phyloP scores from a whole-genome alignment of 2,888 invertebrate species.

The Rambutsinella grinnellia region DNA sequence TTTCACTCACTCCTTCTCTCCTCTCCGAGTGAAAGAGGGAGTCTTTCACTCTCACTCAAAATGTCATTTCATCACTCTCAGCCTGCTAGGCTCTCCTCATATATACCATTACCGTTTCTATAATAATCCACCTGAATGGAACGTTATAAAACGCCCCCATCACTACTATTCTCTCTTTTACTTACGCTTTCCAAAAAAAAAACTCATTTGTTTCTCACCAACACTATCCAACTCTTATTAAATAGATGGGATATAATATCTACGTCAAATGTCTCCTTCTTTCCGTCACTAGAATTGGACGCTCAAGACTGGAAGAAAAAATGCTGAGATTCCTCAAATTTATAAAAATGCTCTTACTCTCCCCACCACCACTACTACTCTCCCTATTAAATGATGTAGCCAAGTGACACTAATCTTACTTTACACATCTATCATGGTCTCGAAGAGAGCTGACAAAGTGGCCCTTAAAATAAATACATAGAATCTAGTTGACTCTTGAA shows the following conservation, averaged over 20 bases:
- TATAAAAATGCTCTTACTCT: background rate
- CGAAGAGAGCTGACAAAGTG: background rate
- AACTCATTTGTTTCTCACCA: background rate
- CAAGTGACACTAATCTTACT: no score
- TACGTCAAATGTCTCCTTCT: background rate
- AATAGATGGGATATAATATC: background rate
- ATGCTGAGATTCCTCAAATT: background rate
- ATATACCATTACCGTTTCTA: no score
- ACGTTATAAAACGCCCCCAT: no score
- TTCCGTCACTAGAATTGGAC: background rate
- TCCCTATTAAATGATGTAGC: background rate
- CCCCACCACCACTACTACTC: background rate
- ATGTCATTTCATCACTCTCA: conserved; percentile 48
- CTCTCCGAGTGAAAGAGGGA: background rate
- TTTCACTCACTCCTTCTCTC: conserved; percentile 3
- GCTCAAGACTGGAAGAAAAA: background rate
- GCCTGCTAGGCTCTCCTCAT: no score
- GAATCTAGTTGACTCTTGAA: no score
- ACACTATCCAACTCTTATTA: background rate
- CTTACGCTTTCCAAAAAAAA: no score
- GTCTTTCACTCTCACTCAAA: conserved; percentile 35
- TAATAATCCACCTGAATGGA: no score
- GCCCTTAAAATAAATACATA: no score
- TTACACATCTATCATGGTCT: conserved; percentile 7
- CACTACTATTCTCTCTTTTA: no score